Percentiles rank a stretch among this genome's conserved stretches.
Evolutionary conservation across 2,113 vertebrate species (phyloP).

Genomic region (Litocranius walleri): DNA sequence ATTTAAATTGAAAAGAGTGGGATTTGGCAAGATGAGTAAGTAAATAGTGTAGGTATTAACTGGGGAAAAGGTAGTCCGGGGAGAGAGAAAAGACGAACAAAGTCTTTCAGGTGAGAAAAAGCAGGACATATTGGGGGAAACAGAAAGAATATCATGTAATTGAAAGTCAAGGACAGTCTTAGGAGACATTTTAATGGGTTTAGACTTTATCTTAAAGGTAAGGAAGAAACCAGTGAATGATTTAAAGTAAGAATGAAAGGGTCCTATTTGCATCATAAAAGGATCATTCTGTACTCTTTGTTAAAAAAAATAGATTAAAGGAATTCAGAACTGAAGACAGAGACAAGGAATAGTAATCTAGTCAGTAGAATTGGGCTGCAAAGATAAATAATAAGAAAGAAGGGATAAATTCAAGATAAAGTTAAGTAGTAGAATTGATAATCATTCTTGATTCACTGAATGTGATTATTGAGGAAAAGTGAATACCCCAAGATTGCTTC

Average conservation of each 20-base stretch:
- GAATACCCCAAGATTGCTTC: background rate
- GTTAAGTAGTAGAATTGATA: background rate
- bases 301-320: background rate
- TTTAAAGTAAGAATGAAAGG: background rate
- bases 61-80: background rate
- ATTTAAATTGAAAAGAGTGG: background rate
- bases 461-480: background rate
- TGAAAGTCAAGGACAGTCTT: background rate
- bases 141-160: background rate
- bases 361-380: background rate
- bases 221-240: background rate
- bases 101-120: background rate
- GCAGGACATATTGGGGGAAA: fast-evolving
- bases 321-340: background rate
- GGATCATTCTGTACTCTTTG: background rate
- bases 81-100: background rate
- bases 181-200: background rate
- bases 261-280: background rate
- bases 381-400: background rate
- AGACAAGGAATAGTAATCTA: background rate
- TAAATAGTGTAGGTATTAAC: background rate
- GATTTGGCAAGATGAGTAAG: background rate
- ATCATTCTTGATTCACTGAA: background rate
- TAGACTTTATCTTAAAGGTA: background rate
- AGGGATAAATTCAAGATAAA: background rate